Conservation (phyloP, 2,113 vertebrate species). For the Chaetura pelagica region DNA sequence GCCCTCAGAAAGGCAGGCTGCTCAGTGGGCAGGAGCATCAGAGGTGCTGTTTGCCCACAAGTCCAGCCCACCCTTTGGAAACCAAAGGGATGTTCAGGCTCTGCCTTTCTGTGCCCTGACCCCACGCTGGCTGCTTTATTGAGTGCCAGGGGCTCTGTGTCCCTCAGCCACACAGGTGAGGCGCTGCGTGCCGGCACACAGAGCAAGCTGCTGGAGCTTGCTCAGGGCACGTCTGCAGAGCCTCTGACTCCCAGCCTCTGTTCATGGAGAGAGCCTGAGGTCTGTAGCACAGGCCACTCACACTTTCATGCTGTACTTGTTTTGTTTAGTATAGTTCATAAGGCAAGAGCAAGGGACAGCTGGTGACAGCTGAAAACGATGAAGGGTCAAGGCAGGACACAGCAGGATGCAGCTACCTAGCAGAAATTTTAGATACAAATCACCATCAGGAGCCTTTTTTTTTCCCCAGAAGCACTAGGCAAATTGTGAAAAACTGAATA, state of each 20-base stretch:
- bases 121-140: rapidly evolving
- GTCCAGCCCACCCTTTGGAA: not conserved
- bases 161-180: not conserved
- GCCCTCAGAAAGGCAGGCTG: not conserved
- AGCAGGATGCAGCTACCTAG: not conserved
- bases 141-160: rapidly evolving
- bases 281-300: not conserved
- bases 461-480: not conserved
- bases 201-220: not conserved
- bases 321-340: not conserved
- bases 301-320: not conserved
- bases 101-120: not conserved
- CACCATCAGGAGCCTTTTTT: not conserved
- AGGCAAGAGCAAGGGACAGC: not conserved
- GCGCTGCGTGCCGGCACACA: rapidly evolving
- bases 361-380: not conserved
- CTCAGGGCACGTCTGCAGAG: not conserved
- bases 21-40: not conserved
- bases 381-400: not conserved
- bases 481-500: not conserved
- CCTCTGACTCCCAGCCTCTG: rapidly evolving
- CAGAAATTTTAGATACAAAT: not conserved
- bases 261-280: not conserved
- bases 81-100: not conserved
- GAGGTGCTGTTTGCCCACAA: not conserved